phyloP scores from a whole-genome alignment of 2,113 vertebrate species.

The Dolichotis patagonum region DNA sequence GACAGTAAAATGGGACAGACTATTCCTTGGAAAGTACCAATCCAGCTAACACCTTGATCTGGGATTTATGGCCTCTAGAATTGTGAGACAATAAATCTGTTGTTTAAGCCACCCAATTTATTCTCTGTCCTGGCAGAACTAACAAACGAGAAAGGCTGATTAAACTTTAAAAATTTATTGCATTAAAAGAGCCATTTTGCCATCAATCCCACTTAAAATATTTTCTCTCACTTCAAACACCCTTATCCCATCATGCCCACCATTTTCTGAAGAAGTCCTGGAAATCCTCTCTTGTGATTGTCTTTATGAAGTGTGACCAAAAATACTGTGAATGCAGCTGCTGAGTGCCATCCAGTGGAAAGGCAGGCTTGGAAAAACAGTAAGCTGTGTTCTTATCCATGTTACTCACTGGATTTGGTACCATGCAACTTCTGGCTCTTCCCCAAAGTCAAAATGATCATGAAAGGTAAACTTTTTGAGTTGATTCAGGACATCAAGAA shows the following conservation, averaged over 20 bases:
- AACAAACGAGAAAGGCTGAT: not conserved
- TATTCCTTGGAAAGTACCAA: not conserved
- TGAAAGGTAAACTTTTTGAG: not conserved
- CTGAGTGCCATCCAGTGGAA: not conserved
- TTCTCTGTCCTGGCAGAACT: not conserved
- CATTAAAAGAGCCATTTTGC: not conserved
- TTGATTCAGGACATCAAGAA: not conserved
- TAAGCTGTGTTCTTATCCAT: not conserved
- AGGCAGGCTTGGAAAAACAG: not conserved
- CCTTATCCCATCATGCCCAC: not conserved
- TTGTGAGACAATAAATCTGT: not conserved
- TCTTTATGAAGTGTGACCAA: not conserved
- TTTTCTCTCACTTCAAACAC: not conserved
- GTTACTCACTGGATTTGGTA: not conserved
- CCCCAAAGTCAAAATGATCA: not conserved
- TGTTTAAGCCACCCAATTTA: not conserved
- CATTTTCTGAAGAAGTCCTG: not conserved
- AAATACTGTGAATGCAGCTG: not conserved
- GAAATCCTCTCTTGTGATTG: not conserved
- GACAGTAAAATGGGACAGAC: not conserved
- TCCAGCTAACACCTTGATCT: not conserved
- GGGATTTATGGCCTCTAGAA: not conserved
- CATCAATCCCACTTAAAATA: not conserved
- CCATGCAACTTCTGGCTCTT: not conserved
- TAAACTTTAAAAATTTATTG: not conserved